Conservation (phyloP, 2,113 vertebrate species). For the Craseonycteris thonglongyai region DNA sequence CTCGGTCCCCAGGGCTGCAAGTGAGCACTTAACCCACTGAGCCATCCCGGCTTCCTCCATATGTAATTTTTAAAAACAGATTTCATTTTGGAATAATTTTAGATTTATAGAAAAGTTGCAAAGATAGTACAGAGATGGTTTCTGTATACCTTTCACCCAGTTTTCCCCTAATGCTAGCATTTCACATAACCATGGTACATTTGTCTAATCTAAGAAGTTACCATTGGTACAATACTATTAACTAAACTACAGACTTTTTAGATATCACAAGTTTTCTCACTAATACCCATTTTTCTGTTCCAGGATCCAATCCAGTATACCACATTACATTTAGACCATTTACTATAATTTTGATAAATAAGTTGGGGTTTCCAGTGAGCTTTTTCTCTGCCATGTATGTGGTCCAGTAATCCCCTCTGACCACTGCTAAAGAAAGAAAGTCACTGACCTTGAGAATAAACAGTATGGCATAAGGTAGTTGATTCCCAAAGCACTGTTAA, state of each 20-base stretch:
- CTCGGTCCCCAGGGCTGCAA: no score
- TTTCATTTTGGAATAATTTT: background rate
- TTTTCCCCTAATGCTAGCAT: slow-evolving; percentile 3
- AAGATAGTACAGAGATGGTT: background rate
- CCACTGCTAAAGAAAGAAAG: background rate
- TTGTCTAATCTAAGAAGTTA: slow-evolving; percentile 27
- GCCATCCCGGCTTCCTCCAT: no score
- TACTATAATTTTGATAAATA: background rate
- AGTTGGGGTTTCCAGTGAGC: background rate
- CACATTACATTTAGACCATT: background rate
- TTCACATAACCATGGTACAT: background rate
- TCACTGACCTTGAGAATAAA: slow-evolving; percentile 23
- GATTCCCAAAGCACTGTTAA: slow-evolving; percentile 3
- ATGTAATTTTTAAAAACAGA: background rate
- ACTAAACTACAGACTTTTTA: background rate
- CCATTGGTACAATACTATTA: background rate
- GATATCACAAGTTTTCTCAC: slow-evolving; percentile 9
- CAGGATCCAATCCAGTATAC: background rate
- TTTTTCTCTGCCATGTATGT: background rate
- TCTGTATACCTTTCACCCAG: background rate
- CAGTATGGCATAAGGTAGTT: background rate
- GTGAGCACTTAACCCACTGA: no score
- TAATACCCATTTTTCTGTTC: background rate
- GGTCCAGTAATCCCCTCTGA: background rate
- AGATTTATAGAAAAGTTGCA: slow-evolving; percentile 6